Conservation (phyloP, 2,113 vertebrate genomes). For the Strigops habroptila region DNA sequence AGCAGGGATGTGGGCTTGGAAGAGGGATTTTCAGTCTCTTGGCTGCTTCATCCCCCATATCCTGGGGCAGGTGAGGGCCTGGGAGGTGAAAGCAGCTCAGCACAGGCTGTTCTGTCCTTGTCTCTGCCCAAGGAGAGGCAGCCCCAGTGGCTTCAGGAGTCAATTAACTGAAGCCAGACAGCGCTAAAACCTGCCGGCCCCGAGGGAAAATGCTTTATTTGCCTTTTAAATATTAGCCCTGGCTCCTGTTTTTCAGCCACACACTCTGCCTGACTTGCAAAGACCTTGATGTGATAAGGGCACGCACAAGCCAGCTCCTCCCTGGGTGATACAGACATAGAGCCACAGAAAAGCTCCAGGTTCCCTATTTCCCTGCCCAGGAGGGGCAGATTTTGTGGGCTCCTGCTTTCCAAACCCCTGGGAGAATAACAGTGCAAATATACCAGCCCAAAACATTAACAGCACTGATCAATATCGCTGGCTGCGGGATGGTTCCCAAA, state of each 20-base stretch:
- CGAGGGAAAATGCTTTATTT: neutral
- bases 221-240: neutral
- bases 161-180: neutral
- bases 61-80: too few species aligned
- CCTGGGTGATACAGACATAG: accelerated
- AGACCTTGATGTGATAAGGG: neutral
- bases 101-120: neutral
- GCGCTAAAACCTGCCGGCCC: neutral
- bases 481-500: neutral
- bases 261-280: neutral
- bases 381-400: neutral
- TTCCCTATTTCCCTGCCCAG: neutral
- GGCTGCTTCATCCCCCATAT: neutral
- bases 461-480: accelerated
- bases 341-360: neutral
- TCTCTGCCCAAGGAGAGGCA: neutral
- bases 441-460: too few species aligned
- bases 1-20: neutral
- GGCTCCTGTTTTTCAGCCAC: neutral
- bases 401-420: neutral
- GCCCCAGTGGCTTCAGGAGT: neutral
- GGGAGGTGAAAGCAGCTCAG: neutral
- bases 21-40: neutral
- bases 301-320: neutral
- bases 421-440: neutral